Evolutionary conservation across 1,140 invertebrate species (phyloP).

Genomic region (Trypoxylus dichotomus): DNA sequence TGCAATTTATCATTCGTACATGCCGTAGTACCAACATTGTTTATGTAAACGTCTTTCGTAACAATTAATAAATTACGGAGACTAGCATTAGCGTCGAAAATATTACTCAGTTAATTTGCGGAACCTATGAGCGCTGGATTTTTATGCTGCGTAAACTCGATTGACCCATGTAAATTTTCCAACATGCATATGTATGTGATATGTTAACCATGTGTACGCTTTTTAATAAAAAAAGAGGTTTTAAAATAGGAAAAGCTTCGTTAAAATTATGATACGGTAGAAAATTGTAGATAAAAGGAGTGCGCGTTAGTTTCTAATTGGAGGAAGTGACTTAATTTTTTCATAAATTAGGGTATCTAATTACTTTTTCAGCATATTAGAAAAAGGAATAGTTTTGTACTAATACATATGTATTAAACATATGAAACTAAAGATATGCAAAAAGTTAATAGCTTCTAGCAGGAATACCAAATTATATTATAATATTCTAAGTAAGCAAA

Average conservation of each 20-base stretch:
- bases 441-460: no score
- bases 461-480: no score
- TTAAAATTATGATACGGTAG: neutral
- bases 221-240: no score
- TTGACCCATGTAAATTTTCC: neutral
- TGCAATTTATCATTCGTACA: conserved; percentile 16
- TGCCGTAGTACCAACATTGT: neutral
- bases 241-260: neutral
- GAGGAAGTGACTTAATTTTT: neutral
- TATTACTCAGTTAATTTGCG: neutral
- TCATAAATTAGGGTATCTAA: neutral
- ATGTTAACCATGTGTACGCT: neutral
- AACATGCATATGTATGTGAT: neutral
- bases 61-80: neutral
- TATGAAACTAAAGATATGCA: no score
- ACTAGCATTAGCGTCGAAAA: neutral
- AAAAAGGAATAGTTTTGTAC: no score
- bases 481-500: no score
- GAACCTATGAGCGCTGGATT: neutral
- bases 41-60: conserved; percentile 5
- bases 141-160: neutral
- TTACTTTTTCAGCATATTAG: neutral
- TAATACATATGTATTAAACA: no score
- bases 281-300: neutral
- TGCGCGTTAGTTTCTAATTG: neutral